Base-by-base conservation (phyloP, 1,140 invertebrate species). In the Semibalanus balanoides region DNA sequence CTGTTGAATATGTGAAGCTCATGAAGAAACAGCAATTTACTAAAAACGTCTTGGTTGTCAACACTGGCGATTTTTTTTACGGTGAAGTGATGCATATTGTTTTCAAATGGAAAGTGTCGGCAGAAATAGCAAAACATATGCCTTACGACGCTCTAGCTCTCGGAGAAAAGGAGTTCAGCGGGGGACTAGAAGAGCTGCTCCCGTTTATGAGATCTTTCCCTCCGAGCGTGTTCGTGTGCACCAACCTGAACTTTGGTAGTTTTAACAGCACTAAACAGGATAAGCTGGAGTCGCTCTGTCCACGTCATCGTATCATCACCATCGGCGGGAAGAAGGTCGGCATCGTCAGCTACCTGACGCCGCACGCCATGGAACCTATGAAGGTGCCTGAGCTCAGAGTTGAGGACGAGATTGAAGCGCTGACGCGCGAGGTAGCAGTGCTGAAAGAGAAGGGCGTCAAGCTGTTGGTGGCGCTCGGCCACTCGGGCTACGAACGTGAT, bases 391-490 rank as follows among this genome's bases (percentile, higher is more conserved):
- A 64, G 14, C 1, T 64, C 22, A 11, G 22, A 11, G 22, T 64
- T 25, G 51, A 64, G 22, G 22, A 64, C 22, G 51, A 64, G 22
- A 25, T 64, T 1, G 22, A 25, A 19, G 51, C 51, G 22, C 51
- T 64, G 14, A 64, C 51, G n/a, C 74, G 74, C n/a, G 82, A 84
- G 76, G 82, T 82, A 9, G 43, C 78, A 3, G 76, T 74, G 3
- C 77, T 85, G 22, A 74, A 76, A 43, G 75, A 78, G 22, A 51
- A 82, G 40, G 83, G 82, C 14, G 76, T 85, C 25, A 83, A 84
- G 74, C 84, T 83, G 40, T 84, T 86, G 31, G 83, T 86, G 11
- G 84, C 83, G 22, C 76, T 85, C 28, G 85, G 85, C 9, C 85
- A 86, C 77, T 82, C 84, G 14, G 85, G 85, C 0, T 84, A 80